Evolutionary conservation across 2,888 invertebrate species (phyloP).

Genomic region (Acanthoscelides obtectus): DNA sequence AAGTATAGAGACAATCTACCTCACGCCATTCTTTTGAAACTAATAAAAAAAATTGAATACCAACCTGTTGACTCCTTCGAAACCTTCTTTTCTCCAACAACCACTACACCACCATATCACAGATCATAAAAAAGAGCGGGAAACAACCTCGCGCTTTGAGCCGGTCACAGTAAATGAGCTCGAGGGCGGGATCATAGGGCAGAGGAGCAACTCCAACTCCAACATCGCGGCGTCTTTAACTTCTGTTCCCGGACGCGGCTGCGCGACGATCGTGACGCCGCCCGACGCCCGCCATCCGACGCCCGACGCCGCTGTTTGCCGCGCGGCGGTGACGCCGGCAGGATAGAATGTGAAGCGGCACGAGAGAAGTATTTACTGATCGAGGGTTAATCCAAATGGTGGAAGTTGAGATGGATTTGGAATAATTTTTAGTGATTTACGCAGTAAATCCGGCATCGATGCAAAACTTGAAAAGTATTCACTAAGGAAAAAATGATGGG

Average conservation of each 20-base stretch:
- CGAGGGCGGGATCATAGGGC: conserved; percentile 27
- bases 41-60: background rate
- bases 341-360: conserved; percentile 31
- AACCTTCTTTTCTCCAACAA: background rate
- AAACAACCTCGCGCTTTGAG: conserved; percentile 4
- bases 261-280: conserved; percentile 30
- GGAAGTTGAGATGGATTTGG: too few species aligned
- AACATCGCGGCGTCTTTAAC: conserved; percentile 47
- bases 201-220: conserved; percentile 32
- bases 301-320: conserved; percentile 27
- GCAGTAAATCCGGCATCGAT: too few species aligned
- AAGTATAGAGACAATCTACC: too few species aligned
- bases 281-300: conserved; percentile 20
- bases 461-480: too few species aligned
- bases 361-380: conserved; percentile 3
- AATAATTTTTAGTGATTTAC: too few species aligned
- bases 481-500: too few species aligned
- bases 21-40: too few species aligned
- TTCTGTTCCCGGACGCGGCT: conserved; percentile 34
- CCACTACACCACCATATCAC: background rate
- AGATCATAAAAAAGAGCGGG: background rate
- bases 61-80: background rate
- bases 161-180: background rate
- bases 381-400: background rate
- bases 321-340: conserved; percentile 2